Percentiles rank a stretch among this genome's conserved stretches.
Evolutionary conservation across 2,113 vertebrate species (phyloP).

Genomic region (Mustelus asterias): DNA sequence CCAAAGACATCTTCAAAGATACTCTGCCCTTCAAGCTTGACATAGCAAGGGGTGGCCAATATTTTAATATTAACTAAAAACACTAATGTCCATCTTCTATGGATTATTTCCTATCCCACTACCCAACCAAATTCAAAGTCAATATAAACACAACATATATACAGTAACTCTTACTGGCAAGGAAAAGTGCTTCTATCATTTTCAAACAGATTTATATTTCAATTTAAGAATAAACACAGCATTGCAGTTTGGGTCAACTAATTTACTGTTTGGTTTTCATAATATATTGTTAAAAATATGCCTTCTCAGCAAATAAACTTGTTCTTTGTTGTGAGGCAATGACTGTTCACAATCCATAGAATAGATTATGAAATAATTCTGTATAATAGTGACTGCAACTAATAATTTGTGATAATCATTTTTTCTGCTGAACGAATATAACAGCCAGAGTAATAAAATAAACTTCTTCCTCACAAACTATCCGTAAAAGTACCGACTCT

Average conservation of each 20-base stretch:
- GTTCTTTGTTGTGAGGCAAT: not conserved
- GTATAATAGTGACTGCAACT: not conserved
- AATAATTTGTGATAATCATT: not conserved
- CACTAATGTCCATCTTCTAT: not conserved
- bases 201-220: not conserved
- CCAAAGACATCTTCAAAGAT: not conserved
- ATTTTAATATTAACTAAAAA: not conserved
- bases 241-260: not conserved
- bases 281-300: not conserved
- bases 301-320: not conserved
- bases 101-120: not conserved
- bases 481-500: not conserved
- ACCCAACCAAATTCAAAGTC: not conserved
- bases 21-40: not conserved
- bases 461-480: not conserved
- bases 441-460: not conserved
- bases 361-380: not conserved
- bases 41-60: not conserved
- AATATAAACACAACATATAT: not conserved
- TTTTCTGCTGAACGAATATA: not conserved
- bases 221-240: not conserved
- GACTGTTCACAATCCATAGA: not conserved
- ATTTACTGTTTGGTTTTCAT: not conserved
- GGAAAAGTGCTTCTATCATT: not conserved
- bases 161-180: not conserved